A percentile compares a stretch with the other conserved stretches of the same genome.
These are phyloP conservation scores for Neomonachus schauinslandi DNA, from an alignment of 2,113 vertebrate species.

Conservation along the genomic window DNA sequence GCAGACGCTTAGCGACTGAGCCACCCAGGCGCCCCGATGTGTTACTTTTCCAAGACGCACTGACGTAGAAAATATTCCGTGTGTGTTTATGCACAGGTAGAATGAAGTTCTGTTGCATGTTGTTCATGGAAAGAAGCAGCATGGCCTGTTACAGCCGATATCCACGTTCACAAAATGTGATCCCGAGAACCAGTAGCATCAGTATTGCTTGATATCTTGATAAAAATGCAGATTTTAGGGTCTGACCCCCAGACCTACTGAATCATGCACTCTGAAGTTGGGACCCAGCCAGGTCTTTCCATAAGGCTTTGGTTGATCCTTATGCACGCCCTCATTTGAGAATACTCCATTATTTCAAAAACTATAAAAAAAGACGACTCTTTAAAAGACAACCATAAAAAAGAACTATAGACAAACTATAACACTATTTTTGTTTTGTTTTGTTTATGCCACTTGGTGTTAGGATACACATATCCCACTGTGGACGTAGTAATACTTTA, in stretches of 20 bases:
- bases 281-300: neutral
- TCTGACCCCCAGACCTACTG: neutral
- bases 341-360: constrained; percentile 18
- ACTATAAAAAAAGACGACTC: neutral
- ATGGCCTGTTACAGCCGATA: neutral
- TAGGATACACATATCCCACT: neutral
- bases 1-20: too few relatives aligned
- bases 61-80: neutral
- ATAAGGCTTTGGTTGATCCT: neutral
- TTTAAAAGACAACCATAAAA: neutral
- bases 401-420: neutral
- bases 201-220: neutral
- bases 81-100: rapidly evolving
- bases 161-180: neutral
- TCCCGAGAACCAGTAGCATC: neutral
- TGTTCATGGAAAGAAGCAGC: neutral
- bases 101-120: neutral
- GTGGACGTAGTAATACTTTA: neutral
- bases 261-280: neutral
- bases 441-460: neutral
- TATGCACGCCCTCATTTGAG: neutral
- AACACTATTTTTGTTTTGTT: neutral
- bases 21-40: too few relatives aligned
- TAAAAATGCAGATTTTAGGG: neutral
- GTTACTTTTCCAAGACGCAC: neutral